Conservation (phyloP, 2,113 vertebrate species). For the Myiopsitta monachus region DNA sequence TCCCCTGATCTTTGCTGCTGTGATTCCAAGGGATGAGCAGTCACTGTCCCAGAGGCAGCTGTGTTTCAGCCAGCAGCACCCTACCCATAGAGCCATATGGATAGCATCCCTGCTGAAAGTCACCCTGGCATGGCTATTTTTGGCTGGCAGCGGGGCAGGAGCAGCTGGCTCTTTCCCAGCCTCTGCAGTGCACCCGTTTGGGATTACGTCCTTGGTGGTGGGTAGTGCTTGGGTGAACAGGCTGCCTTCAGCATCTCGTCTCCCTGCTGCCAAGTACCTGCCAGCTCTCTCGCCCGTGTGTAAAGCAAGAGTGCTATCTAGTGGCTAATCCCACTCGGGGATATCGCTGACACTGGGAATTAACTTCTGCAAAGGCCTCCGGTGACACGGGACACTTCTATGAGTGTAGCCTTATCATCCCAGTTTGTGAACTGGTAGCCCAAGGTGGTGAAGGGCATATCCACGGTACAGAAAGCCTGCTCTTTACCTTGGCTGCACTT, state of each 20-base stretch:
- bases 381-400: not conserved
- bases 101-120: not conserved
- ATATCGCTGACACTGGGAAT: not conserved
- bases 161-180: conserved; percentile 16
- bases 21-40: not conserved
- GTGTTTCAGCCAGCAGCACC: not conserved
- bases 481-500: not conserved
- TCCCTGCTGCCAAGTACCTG: conserved; percentile 15
- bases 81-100: not conserved
- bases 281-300: not conserved
- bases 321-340: not conserved
- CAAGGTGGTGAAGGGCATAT: not conserved
- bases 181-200: not conserved
- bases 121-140: conserved; percentile 1
- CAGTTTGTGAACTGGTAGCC: not conserved
- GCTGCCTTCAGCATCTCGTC: not conserved
- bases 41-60: not conserved
- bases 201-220: not conserved
- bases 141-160: not conserved
- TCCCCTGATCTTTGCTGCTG: not conserved
- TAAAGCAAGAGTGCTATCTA: conserved; percentile 53
- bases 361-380: not conserved
- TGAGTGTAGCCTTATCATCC: not conserved
- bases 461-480: not conserved
- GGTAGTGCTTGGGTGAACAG: not conserved